Evolutionary conservation across 2,888 invertebrate species (phyloP), one percentile per base, ranked within the genome.

Genomic region (Rhingia campestris): DNA sequence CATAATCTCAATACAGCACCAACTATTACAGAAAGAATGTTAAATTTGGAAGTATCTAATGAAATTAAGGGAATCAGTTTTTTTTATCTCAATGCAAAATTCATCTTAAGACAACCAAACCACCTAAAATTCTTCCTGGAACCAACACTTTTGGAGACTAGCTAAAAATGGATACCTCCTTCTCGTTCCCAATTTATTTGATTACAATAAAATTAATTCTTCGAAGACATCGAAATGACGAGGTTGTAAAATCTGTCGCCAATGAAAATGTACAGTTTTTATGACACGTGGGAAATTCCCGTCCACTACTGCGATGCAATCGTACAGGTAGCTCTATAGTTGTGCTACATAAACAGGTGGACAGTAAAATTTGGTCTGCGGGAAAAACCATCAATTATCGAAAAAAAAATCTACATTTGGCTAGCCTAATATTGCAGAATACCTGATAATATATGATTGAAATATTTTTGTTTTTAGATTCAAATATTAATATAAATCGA

Each of bases 371-470:
- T 49, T 9, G 10, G 49, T 30, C 49, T 30, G 10, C 30, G 49
- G 49, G 49, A 32, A 49, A 49, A 49, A 49, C 22, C 49, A 10
- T 30, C 49, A 32, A 49, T 49, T 49, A 49, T 6, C 9, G 47
- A 22, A 7, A 9, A 49, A 10, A 2, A 9, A 3, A 45, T 12
- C 10, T 4, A 0, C 41, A 41, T 41, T 41, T 41, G 41, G 41
- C 14, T 12, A 45, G 4, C 1, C 22, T 22, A 22, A 22, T 22
- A 22, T 22, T 22, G 22, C 22, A 22, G 2, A 22, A 22, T 22
- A 22, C 22, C 22, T 22, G 22, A 22, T 22, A n/a, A n/a, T 22
- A 22, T 2, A 1, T 2, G 22, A 22, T 22, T 22, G 22, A 22
- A 22, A 22, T 22, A 22, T 22, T 22, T 22, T n/a, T n/a, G n/a